Conservation (phyloP, 2,888 invertebrate species). For the Heliconius erato region DNA sequence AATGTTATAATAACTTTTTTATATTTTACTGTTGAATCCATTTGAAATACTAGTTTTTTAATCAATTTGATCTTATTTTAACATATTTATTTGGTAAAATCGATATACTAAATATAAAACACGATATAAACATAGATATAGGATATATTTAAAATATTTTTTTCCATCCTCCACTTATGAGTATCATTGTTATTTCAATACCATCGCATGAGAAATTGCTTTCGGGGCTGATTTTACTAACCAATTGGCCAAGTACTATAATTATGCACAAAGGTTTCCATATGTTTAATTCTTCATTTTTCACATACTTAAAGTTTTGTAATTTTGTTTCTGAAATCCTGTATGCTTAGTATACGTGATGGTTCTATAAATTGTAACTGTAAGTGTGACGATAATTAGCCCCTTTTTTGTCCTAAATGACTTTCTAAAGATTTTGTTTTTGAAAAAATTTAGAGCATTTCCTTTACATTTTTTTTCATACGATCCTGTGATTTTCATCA, state of each 20-base stretch:
- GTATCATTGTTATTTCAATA: constrained; percentile 54
- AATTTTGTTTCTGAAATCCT: background rate
- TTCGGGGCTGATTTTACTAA: constrained; percentile 63
- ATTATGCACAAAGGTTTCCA: constrained; percentile 63
- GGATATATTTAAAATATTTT: background rate
- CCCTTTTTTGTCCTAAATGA: too few relatives aligned
- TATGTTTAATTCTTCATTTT: constrained; percentile 48
- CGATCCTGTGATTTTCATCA: background rate
- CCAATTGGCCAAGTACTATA: constrained; percentile 67
- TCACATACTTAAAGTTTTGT: background rate
- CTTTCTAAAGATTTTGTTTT: too few relatives aligned
- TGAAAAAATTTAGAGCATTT: too few relatives aligned
- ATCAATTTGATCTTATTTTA: background rate
- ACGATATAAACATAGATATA: too few relatives aligned
- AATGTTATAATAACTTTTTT: background rate
- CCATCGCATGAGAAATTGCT: constrained; percentile 67
- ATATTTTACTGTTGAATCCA: background rate
- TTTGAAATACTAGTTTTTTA: background rate
- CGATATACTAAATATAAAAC: too few relatives aligned
- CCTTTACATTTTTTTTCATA: background rate
- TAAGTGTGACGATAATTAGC: too few relatives aligned
- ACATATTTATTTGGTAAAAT: too few relatives aligned
- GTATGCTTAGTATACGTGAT: background rate
- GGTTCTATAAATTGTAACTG: too few relatives aligned
- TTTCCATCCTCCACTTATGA: background rate